phyloP scores from a whole-genome alignment of 2,888 invertebrate species.

The Teleiodes luculella region DNA sequence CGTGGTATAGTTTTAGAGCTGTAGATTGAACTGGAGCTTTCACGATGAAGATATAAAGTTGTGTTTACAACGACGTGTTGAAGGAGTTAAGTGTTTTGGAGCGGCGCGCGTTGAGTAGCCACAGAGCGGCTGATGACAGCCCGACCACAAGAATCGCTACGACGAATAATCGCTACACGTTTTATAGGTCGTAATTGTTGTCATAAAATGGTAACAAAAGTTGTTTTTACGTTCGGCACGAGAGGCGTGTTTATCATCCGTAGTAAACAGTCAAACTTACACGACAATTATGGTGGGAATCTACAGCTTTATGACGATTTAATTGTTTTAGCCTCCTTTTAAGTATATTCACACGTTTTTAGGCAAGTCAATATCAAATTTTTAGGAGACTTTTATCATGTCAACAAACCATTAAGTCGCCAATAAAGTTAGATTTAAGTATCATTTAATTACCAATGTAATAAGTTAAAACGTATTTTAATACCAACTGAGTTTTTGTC shows the following conservation, averaged over 20 bases:
- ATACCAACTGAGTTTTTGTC: neutral
- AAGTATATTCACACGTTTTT: conserved; percentile 41
- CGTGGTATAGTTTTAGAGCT: neutral
- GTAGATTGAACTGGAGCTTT: conserved; percentile 38
- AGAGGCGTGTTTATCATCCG: conserved; percentile 70
- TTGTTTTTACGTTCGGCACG: conserved; percentile 74
- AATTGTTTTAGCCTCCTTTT: conserved; percentile 58
- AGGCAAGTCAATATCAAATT: conserved; percentile 38
- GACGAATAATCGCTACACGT: conserved; percentile 73
- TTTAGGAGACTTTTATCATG: conserved; percentile 22
- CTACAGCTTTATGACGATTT: conserved; percentile 58
- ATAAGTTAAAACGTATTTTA: neutral
- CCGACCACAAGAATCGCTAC: conserved; percentile 70
- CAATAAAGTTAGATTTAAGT: neutral
- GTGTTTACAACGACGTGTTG: conserved; percentile 33
- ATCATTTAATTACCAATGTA: neutral
- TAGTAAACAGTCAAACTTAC: conserved; percentile 61
- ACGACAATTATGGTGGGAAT: conserved; percentile 67
- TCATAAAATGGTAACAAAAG: conserved; percentile 78
- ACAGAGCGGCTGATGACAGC: conserved; percentile 60
- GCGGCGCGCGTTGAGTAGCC: conserved; percentile 36
- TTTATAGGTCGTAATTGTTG: conserved; percentile 78
- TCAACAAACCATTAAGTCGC: conserved; percentile 11
- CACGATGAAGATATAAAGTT: conserved; percentile 38
- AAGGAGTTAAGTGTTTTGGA: conserved; percentile 34